Percentiles rank a stretch among this genome's conserved stretches.
phyloP scores from a whole-genome alignment of 1,140 invertebrate species.

The Ostrea edulis region DNA sequence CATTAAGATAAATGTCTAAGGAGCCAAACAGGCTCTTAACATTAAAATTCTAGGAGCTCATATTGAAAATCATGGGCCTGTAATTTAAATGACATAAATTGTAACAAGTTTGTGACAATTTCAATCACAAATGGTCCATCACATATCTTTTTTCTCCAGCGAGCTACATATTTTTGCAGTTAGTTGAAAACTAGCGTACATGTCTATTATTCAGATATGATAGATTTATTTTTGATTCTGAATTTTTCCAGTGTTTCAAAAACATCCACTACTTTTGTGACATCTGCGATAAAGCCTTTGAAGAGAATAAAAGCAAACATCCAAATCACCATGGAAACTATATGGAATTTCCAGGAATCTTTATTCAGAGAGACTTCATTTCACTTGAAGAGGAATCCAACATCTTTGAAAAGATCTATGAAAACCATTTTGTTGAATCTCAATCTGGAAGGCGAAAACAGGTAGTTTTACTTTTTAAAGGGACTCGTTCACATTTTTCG shows the following conservation, averaged over 20 bases:
- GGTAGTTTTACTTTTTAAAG: conserved; percentile 79
- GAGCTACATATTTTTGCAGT: no score
- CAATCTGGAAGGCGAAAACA: conserved; percentile 98
- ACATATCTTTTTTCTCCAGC: no score
- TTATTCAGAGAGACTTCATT: conserved; percentile 86
- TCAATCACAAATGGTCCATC: no score
- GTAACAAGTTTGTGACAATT: no score
- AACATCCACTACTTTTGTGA: conserved; percentile 48
- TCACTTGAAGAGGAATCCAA: conserved; percentile 85
- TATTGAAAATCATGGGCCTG: no score
- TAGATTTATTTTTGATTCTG: background rate
- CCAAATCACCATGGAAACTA: conserved; percentile 49
- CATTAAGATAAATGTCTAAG: no score
- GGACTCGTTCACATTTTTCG: no score
- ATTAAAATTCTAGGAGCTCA: no score
- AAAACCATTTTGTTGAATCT: conserved; percentile 92
- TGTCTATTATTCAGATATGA: background rate
- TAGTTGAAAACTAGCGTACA: background rate
- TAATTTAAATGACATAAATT: no score
- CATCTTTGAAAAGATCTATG: conserved; percentile 88
- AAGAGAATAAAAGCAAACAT: conserved; percentile 41
- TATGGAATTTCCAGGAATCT: conserved; percentile 77
- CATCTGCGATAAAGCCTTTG: conserved; percentile 52
- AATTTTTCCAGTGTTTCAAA: conserved; percentile 12
- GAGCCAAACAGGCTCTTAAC: no score